phyloP scores from a whole-genome alignment of 2,888 invertebrate genomes.

The Andrena trimmerana region DNA sequence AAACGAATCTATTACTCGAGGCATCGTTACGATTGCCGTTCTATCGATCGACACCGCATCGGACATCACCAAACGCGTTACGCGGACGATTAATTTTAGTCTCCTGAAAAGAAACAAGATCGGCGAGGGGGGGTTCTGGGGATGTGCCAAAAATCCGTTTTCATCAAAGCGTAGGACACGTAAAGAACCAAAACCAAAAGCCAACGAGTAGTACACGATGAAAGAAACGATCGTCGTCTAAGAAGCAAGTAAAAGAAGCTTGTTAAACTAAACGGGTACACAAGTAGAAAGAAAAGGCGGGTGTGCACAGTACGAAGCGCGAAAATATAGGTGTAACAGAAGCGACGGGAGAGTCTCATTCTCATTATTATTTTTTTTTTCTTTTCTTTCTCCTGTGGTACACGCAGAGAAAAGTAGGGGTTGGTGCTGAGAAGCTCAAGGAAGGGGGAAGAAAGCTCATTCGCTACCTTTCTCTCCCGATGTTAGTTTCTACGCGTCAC shows the following conservation, averaged over 20 bases:
- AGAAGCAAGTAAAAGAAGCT: conserved; percentile 40
- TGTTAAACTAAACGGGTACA: conserved; percentile 7
- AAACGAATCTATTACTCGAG: too few species aligned
- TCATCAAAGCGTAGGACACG: conserved; percentile 76
- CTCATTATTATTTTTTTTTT: background rate
- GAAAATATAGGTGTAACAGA: conserved; percentile 42
- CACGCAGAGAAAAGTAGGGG: conserved; percentile 20
- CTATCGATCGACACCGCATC: background rate
- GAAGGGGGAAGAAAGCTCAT: conserved; percentile 71
- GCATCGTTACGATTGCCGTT: background rate
- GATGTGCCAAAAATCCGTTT: conserved; percentile 79
- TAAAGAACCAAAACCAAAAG: conserved; percentile 66
- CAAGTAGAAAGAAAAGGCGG: background rate
- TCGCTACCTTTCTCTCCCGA: conserved; percentile 67
- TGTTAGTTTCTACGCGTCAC: conserved; percentile 72
- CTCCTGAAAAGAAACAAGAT: conserved; percentile 79
- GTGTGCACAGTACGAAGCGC: conserved; percentile 48
- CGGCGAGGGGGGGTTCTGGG: conserved; percentile 58
- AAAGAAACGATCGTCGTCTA: conserved; percentile 33
- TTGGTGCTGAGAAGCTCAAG: conserved; percentile 72
- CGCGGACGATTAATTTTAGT: conserved; percentile 72
- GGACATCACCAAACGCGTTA: conserved; percentile 82
- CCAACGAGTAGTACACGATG: conserved; percentile 49
- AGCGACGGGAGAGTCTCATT: conserved; percentile 45
- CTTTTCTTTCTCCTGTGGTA: conserved; percentile 9